phyloP scores from a whole-genome alignment of 2,113 vertebrate species.

The Centropus bengalensis region DNA sequence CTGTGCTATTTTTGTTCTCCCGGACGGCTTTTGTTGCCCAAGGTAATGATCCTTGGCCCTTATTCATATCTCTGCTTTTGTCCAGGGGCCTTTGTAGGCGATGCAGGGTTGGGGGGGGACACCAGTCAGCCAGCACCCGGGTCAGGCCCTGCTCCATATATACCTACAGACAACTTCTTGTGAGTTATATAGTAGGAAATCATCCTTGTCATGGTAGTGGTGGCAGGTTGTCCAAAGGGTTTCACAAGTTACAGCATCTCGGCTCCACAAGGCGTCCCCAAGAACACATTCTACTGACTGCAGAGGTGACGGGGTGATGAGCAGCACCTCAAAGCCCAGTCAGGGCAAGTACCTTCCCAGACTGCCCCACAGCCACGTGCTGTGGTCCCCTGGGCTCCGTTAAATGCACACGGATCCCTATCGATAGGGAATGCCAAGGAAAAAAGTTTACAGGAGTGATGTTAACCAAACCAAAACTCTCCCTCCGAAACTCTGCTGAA shows the following conservation, averaged over 20 bases:
- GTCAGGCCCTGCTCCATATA: not conserved
- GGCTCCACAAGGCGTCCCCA: not conserved
- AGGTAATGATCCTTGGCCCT: constrained; percentile 70
- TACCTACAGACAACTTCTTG: not conserved
- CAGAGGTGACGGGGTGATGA: not conserved
- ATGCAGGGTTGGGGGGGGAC: not conserved
- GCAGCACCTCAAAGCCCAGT: not conserved
- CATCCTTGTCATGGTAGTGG: not conserved
- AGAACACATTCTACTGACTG: not conserved
- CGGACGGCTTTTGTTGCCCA: constrained; percentile 53
- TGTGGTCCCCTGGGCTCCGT: not conserved
- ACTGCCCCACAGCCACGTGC: not conserved
- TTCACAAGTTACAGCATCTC: not conserved
- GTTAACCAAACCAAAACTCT: not conserved
- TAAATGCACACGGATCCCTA: not conserved
- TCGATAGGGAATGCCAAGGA: not conserved
- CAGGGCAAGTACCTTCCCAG: not conserved
- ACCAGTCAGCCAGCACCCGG: not conserved
- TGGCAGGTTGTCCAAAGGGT: not conserved
- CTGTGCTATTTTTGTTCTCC: constrained; percentile 64
- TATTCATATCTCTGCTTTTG: constrained; percentile 65
- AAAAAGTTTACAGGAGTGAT: not conserved
- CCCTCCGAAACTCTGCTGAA: accelerated
- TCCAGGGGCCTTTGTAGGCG: not conserved
- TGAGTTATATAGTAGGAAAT: not conserved